Base-by-base conservation (phyloP, 2,888 invertebrate species). In the Drosophila setosimentum region DNA sequence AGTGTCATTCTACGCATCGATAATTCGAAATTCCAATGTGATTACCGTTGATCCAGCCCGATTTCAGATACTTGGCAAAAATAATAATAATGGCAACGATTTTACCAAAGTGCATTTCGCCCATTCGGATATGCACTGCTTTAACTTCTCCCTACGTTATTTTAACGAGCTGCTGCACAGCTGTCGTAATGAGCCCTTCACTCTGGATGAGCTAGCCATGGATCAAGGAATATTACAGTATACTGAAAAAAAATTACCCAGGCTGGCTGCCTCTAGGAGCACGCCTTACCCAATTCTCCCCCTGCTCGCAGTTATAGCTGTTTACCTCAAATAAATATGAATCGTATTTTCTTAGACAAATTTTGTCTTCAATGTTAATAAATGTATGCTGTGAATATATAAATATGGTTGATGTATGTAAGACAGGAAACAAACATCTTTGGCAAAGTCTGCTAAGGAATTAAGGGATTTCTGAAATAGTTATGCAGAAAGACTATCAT, bases 81-180 rank as follows among this genome's bases (percentile, higher is more conserved):
- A 0, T 0, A 24, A 21, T 0, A 6, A 4, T 2, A 0, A 45
- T 45, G 16, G 3, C 24, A 45, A 16, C 2, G 16, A 0, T 0
- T 58, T 13, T 7, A 2, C n/a, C 3, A 5, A 1, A 3, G 3
- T 70, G 0, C 0, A 0, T 1, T 51, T 71, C 6, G 0, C 0
- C 0, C 63, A 76, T 18, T 71, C 76, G 18, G 71, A 76, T 5
- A 27, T 76, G 48, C 71, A 76, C 11, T 76, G 76, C 10, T 57
- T 75, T 0, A 27, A 49, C 10, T n/a, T 5, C 7, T 30, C 27
- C 1, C n/a, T 66, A 1, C 55, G 59, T 0, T 76, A 71, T 48
- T 8, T 76, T 0, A n/a, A 29, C 29, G 48, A 76, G 24, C 45
- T 76, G 1, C n/a, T 8, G 6, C 32, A 5, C n/a, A 16, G 2